These are phyloP conservation scores for Clarias platycephalus DNA, from an alignment of 2,797 vertebrate species.

Conservation along the genomic window DNA sequence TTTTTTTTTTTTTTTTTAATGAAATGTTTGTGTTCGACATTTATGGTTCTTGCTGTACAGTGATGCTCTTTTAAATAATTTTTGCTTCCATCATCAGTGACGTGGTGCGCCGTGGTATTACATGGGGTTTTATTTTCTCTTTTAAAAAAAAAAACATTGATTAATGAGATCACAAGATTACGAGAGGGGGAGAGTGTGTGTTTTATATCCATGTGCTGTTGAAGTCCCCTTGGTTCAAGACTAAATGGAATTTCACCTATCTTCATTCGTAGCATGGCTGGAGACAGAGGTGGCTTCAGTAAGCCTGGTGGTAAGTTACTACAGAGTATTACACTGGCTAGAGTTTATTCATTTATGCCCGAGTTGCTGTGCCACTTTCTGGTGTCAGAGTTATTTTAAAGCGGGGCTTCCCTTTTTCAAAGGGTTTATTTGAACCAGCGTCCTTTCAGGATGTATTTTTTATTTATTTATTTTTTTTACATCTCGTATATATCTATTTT, in stretches of 20 bases:
- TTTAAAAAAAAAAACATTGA: background rate
- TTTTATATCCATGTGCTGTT: conserved; percentile 89
- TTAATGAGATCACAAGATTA: background rate
- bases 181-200: conserved; percentile 42
- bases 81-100: conserved; percentile 9
- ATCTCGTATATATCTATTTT: background rate
- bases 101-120: conserved; percentile 37
- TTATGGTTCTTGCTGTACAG: background rate
- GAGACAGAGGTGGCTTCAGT: conserved; percentile 99
- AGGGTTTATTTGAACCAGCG: conserved; percentile 17
- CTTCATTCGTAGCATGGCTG: conserved; percentile 99
- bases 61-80: background rate
- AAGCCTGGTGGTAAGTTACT: conserved; percentile 99
- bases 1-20: background rate
- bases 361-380: conserved; percentile 66
- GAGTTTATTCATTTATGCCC: conserved; percentile 65
- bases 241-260: conserved; percentile 98
- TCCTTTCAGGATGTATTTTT: conserved; percentile 35
- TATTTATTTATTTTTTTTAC: background rate
- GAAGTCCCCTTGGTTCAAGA: conserved; percentile 94
- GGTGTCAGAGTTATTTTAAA: conserved; percentile 62
- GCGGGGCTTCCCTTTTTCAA: conserved; percentile 2
- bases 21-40: background rate
- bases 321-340: conserved; percentile 99
- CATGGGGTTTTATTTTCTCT: conserved; percentile 58